Evolutionary conservation across 2,888 invertebrate species (phyloP).

Genomic region (Melanchra persicariae): DNA sequence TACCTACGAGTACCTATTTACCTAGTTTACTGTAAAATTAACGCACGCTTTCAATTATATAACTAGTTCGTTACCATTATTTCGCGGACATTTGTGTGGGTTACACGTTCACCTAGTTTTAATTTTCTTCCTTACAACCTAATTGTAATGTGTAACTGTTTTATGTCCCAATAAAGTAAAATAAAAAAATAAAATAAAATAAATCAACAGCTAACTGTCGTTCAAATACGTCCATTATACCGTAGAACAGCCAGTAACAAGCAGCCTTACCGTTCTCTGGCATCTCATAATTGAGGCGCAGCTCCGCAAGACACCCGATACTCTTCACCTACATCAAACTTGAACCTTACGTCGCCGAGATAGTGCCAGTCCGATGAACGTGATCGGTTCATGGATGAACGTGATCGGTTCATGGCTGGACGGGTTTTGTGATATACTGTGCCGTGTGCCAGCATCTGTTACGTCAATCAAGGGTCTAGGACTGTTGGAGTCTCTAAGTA

Average conservation of each 20-base stretch:
- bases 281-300: constrained; percentile 26
- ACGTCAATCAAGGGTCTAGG: not conserved
- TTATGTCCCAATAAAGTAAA: no score
- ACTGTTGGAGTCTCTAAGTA: not conserved
- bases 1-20: no score
- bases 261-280: constrained; percentile 10
- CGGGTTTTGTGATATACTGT: not conserved
- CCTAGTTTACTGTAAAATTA: no score
- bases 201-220: not conserved
- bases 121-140: no score
- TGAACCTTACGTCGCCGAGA: constrained; percentile 40
- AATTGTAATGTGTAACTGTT: no score
- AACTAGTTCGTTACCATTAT: no score
- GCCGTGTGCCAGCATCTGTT: not conserved
- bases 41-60: no score
- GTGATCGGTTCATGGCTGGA: not conserved
- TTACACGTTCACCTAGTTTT: no score
- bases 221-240: not conserved
- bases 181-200: not conserved
- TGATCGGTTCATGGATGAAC: not conserved
- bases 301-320: constrained; percentile 50
- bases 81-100: no score
- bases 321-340: constrained; percentile 40
- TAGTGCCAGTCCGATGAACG: constrained; percentile 22
- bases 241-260: constrained; percentile 10